A percentile compares a stretch with the other conserved stretches of the same genome.
Evolutionary conservation across 2,888 invertebrate species (phyloP).

Genomic region (Brachyptera risi): DNA sequence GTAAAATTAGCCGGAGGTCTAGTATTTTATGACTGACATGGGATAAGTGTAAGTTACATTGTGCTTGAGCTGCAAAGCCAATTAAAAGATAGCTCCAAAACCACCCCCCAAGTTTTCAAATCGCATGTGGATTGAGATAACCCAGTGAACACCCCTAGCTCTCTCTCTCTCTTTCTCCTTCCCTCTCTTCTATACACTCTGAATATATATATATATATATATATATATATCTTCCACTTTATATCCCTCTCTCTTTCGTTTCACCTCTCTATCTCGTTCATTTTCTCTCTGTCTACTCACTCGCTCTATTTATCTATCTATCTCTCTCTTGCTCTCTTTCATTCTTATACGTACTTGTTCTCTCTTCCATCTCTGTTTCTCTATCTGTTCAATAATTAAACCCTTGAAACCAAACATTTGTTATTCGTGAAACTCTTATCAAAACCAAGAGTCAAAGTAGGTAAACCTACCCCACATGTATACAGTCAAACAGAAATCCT

Average conservation of each 20-base stretch:
- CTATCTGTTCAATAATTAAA: conserved; percentile 17
- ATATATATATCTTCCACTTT: too few relatives aligned
- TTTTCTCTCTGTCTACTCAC: not conserved
- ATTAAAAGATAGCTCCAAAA: conserved; percentile 29
- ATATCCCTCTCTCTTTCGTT: not conserved
- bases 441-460: conserved; percentile 5
- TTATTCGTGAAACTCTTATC: conserved; percentile 19
- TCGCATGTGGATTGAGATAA: conserved; percentile 23
- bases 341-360: too few relatives aligned
- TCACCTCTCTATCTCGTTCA: too few relatives aligned
- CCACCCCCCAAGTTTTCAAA: conserved; percentile 26
- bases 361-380: not conserved
- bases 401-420: conserved; percentile 1
- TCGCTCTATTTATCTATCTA: too few relatives aligned
- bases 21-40: conserved; percentile 19
- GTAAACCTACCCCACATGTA: not conserved
- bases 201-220: too few relatives aligned
- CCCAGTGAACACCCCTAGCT: conserved; percentile 3
- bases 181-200: too few relatives aligned
- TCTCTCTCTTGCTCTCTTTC: not conserved
- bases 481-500: not conserved
- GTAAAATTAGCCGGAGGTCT: conserved; percentile 8
- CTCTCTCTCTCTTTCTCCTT: not conserved
- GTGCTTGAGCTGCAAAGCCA: conserved; percentile 22
- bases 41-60: conserved; percentile 18